phyloP scores from a whole-genome alignment of 1,140 invertebrate species.

The Riptortus pedestris region DNA sequence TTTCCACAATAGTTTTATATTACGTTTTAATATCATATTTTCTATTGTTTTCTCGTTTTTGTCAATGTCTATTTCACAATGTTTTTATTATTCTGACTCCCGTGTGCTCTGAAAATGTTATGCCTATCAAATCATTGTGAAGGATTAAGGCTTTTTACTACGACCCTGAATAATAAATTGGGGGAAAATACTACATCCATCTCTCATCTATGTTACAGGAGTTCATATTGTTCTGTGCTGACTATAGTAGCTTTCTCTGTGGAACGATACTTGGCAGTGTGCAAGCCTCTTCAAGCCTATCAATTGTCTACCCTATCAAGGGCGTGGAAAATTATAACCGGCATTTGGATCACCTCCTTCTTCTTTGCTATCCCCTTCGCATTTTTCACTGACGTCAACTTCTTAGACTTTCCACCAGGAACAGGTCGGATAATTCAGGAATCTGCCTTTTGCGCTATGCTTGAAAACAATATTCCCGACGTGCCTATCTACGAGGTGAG shows the following conservation, averaged over 20 bases:
- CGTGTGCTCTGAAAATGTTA: too few relatives aligned
- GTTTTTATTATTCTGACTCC: too few relatives aligned
- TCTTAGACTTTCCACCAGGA: conserved; percentile 26
- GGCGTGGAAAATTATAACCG: conserved; percentile 66
- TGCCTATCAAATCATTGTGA: too few relatives aligned
- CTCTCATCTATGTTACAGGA: conserved; percentile 37
- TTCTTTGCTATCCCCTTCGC: conserved; percentile 70
- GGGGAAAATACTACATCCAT: too few relatives aligned
- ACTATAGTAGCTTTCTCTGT: conserved; percentile 81
- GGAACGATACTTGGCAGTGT: conserved; percentile 84
- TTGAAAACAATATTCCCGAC: conserved; percentile 44
- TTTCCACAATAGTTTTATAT: too few relatives aligned
- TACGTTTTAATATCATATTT: too few relatives aligned
- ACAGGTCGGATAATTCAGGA: conserved; percentile 37
- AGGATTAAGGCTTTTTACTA: too few relatives aligned
- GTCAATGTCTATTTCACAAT: too few relatives aligned
- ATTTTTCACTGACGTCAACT: conserved; percentile 34
- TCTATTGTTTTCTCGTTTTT: too few relatives aligned
- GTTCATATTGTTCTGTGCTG: conserved; percentile 79
- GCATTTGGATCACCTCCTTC: conserved; percentile 66
- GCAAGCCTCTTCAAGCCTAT: conserved; percentile 71
- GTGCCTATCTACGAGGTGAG: conserved; percentile 69
- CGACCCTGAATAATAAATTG: too few relatives aligned
- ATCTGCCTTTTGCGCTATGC: conserved; percentile 67
- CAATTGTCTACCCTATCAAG: conserved; percentile 68